phyloP scores from a whole-genome alignment of 1,140 invertebrate genomes.

The Lethrus apterus region DNA sequence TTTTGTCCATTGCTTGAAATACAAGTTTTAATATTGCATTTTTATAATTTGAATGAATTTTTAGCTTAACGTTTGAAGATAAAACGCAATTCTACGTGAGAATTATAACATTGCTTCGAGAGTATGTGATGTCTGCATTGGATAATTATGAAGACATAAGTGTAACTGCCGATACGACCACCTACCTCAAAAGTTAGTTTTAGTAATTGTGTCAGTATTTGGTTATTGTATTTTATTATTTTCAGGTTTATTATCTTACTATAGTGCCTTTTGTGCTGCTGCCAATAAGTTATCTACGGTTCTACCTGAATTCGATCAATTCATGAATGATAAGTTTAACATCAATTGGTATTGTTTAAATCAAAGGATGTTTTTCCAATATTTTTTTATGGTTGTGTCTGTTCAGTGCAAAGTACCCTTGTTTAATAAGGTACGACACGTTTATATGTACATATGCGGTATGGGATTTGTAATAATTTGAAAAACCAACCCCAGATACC shows the following conservation, averaged over 20 bases:
- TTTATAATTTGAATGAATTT: no score
- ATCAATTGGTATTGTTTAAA: constrained; percentile 19
- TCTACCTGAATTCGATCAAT: constrained; percentile 17
- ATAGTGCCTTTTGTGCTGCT: constrained; percentile 21
- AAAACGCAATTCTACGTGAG: constrained; percentile 12
- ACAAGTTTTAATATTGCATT: no score
- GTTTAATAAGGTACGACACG: constrained; percentile 16
- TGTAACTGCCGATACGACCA: neutral
- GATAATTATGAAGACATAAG: constrained; percentile 8
- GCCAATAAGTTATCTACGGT: constrained; percentile 15
- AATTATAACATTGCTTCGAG: constrained; percentile 13
- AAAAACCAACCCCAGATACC: no score
- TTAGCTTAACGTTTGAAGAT: constrained; percentile 15
- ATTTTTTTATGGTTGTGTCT: constrained; percentile 11
- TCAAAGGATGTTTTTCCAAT: constrained; percentile 20
- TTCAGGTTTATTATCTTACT: constrained; percentile 20
- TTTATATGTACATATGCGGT: neutral
- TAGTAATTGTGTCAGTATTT: neutral
- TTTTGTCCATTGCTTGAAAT: no score
- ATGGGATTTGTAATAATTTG: neutral
- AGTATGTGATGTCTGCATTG: constrained; percentile 11
- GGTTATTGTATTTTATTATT: constrained; percentile 6
- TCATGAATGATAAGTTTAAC: constrained; percentile 18
- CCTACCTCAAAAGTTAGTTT: constrained; percentile 4
- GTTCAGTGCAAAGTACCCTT: constrained; percentile 16